Evolutionary conservation across 2,888 invertebrate genomes (phyloP).

Genomic region (Zootermopsis nevadensis): DNA sequence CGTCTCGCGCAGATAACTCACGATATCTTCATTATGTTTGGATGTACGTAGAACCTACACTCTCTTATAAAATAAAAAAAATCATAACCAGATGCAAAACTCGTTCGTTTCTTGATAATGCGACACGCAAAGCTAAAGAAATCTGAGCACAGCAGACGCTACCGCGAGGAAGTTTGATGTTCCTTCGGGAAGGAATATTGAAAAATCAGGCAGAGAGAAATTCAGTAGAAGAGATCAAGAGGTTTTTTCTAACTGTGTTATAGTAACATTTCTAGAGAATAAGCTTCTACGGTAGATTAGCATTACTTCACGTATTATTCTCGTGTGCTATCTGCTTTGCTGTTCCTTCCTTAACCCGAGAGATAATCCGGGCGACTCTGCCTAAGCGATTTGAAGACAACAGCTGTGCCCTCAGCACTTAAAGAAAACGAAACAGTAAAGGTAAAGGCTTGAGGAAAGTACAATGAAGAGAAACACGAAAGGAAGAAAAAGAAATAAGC

Average conservation of each 20-base stretch:
- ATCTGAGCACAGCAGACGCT: background rate
- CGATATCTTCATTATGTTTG: too few species aligned
- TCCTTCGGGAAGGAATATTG: background rate
- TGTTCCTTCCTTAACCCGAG: background rate
- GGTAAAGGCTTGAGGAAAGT: background rate
- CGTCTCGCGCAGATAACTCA: too few species aligned
- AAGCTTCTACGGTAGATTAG: background rate
- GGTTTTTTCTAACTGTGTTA: background rate
- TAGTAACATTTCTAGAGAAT: conserved; percentile 7
- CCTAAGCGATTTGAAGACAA: background rate
- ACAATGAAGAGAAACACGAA: background rate
- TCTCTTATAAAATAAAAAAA: too few species aligned
- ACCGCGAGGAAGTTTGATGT: background rate
- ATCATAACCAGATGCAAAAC: background rate
- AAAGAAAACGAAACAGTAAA: background rate
- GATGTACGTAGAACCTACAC: too few species aligned
- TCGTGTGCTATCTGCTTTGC: background rate
- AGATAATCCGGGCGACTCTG: background rate
- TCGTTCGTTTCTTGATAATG: background rate
- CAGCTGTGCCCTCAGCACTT: background rate
- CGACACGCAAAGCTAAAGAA: background rate
- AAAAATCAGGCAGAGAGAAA: background rate
- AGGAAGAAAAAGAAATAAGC: background rate
- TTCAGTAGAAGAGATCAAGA: background rate
- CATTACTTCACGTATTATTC: background rate